phyloP scores from a whole-genome alignment of 1,140 invertebrate genomes.

The Saxidomus purpurata region DNA sequence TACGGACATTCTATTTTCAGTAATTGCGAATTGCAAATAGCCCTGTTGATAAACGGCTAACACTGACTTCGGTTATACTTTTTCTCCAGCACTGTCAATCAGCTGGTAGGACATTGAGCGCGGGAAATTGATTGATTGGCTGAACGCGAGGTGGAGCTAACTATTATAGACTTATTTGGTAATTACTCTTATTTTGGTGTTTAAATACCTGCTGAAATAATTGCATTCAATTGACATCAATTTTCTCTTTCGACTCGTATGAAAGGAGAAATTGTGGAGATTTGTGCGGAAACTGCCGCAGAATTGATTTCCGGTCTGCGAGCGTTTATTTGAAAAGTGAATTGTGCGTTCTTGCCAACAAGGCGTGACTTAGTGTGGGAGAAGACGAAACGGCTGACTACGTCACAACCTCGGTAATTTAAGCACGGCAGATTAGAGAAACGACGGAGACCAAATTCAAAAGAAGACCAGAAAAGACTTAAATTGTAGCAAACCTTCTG shows the following conservation, averaged over 20 bases:
- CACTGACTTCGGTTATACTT: conserved; percentile 3
- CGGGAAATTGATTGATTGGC: conserved; percentile 54
- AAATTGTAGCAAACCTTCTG: background rate
- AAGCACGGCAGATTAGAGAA: conserved; percentile 24
- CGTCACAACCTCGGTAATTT: conserved; percentile 44
- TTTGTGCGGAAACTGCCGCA: background rate
- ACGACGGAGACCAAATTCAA: conserved; percentile 13
- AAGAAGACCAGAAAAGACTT: background rate
- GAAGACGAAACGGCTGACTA: background rate
- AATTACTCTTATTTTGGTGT: conserved; percentile 52
- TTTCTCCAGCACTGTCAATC: conserved; percentile 50
- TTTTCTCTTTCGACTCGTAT: conserved; percentile 33
- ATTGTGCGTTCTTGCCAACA: background rate
- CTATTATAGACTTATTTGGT: conserved; percentile 32
- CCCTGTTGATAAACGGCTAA: conserved; percentile 1
- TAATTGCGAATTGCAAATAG: conserved; percentile 47
- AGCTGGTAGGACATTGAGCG: conserved; percentile 11
- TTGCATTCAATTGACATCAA: conserved; percentile 51
- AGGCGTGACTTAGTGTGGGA: conserved; percentile 48
- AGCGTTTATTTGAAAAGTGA: conserved; percentile 8
- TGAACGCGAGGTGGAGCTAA: conserved; percentile 45
- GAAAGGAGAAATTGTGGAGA: conserved; percentile 19
- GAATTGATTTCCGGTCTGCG: conserved; percentile 29
- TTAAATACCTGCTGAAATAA: conserved; percentile 44
- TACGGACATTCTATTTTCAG: background rate